These are phyloP conservation scores for Cyrtonyx montezumae DNA, from an alignment of 2,113 vertebrate species.

Conservation along the genomic window DNA sequence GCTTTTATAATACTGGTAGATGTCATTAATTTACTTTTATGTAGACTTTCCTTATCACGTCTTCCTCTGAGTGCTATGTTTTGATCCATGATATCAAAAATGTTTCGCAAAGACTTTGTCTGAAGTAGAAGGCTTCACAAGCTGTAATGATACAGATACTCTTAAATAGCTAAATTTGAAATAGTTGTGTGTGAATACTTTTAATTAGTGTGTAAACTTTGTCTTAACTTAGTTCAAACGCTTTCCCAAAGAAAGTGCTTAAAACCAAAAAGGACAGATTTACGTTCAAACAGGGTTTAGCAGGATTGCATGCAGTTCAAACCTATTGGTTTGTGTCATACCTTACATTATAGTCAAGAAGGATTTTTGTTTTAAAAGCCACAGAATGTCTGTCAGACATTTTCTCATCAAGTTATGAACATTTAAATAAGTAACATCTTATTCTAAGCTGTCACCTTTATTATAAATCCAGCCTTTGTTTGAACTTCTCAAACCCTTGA, in stretches of 20 bases:
- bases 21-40: constrained; percentile 4
- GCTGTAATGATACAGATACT: not conserved
- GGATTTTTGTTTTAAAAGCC: not conserved
- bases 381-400: not conserved
- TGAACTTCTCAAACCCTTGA: not conserved
- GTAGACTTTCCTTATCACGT: not conserved
- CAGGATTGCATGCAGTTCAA: not conserved
- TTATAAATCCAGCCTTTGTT: not conserved
- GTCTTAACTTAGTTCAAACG: not conserved
- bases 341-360: not conserved
- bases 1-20: not conserved
- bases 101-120: not conserved
- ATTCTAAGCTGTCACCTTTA: not conserved
- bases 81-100: not conserved
- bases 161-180: constrained; percentile 11
- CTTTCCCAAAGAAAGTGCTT: not conserved
- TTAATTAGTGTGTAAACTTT: not conserved
- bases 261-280: not conserved
- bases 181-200: not conserved
- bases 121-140: not conserved
- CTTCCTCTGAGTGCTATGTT: not conserved
- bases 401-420: not conserved
- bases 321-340: not conserved
- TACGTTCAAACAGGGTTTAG: not conserved
- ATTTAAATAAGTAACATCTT: not conserved